Evolutionary conservation across 64 coral and sea anemone genomes (phyloP), one percentile per base, ranked within the genome.

Genomic region (Stichodactyla mertensii): DNA sequence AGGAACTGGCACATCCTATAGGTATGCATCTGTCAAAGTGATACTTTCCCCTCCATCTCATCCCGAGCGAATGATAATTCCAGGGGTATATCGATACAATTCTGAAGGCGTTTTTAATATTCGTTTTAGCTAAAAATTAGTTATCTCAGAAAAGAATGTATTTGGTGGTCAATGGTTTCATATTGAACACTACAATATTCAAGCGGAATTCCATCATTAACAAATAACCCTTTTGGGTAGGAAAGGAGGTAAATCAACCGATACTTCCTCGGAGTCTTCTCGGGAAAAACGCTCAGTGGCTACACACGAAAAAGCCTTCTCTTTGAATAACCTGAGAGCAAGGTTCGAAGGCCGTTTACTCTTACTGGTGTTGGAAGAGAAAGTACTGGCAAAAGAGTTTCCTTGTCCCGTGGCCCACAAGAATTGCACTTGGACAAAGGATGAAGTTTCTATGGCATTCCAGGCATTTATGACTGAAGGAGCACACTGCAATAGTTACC

Each of bases 281-380:
- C n/a, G n/a, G 28, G 28, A 31, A 31, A 31, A 31, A 31, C 28
- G 28, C 1, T 1, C 28, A 31, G 28, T 31, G 28, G 1, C 28
- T 31, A 31, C 28, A 31, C 28, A 31, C 28, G 28, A 31, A 31
- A 31, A 31, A 31, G 28, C 28, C 28, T 31, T 1, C 28, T 31
- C 1, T 31, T 31, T 31, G 28, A 26, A 53, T 82, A 89, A 13
- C 87, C 87, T 5, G 57, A 27, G 3, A 83, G 61, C 19, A 82
- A 89, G 11, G 57, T 6, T 55, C 53, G 20, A 6, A 89, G 52
- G 51, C 53, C 82, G 61, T 89, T 27, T 36, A 89, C 19, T 23
- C 61, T 88, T 23, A 86, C 24, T 55, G 85, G 85, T 52, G 85
- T 77, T 86, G 85, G 52, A 10, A 86, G 64, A n/a, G 61, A 22